Evolutionary conservation across 2,113 vertebrate genomes (phyloP).

Genomic region (Stigmatopora nigra): DNA sequence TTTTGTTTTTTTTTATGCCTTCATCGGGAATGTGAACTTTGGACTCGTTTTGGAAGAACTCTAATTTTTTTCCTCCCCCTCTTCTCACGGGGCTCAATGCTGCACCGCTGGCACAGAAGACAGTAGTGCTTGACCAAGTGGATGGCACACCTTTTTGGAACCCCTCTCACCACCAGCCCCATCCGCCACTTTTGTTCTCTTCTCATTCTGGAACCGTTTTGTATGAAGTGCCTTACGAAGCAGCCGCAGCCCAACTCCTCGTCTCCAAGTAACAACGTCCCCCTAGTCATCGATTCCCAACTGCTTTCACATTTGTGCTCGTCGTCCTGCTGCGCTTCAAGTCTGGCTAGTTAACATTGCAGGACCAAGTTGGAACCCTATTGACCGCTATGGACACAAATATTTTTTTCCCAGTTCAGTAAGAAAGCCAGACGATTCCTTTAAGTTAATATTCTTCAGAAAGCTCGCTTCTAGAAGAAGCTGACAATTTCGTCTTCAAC

Average conservation of each 20-base stretch:
- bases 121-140: slow-evolving; percentile 48
- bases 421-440: slow-evolving; percentile 54
- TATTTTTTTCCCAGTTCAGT: slow-evolving; percentile 49
- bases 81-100: slow-evolving; percentile 46
- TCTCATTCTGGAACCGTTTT: slow-evolving; percentile 80
- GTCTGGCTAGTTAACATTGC: slow-evolving; percentile 37
- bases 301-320: slow-evolving; percentile 30
- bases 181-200: slow-evolving; percentile 44
- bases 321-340: slow-evolving; percentile 39
- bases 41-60: slow-evolving; percentile 55
- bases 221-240: slow-evolving; percentile 99
- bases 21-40: slow-evolving; percentile 54
- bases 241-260: slow-evolving; percentile 92
- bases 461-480: slow-evolving; percentile 73
- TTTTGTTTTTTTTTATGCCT: slow-evolving; percentile 47
- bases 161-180: slow-evolving; percentile 32
- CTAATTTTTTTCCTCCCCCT: slow-evolving; percentile 22
- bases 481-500: slow-evolving; percentile 69
- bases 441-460: slow-evolving; percentile 29
- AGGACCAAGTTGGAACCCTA: slow-evolving; percentile 52
- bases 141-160: slow-evolving; percentile 37
- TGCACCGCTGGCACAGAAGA: slow-evolving; percentile 57
- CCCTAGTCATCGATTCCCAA: slow-evolving; percentile 35
- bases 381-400: slow-evolving; percentile 39
- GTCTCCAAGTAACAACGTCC: slow-evolving; percentile 86